These are phyloP conservation scores for Allobates femoralis DNA, from an alignment of 2,797 vertebrate genomes.

Conservation along the genomic window DNA sequence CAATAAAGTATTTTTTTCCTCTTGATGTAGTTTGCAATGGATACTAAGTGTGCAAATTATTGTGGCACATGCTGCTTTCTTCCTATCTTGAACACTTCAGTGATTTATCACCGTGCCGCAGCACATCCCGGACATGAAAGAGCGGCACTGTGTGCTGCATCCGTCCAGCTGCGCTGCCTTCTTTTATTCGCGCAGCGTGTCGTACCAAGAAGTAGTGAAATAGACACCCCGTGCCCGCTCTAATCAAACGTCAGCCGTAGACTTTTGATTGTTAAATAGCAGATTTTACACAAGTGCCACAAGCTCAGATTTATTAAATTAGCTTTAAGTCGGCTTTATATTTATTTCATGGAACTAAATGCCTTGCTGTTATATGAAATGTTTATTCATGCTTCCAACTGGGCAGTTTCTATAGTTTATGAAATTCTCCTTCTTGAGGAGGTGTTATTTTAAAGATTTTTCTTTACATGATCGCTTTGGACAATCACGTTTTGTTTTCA, in stretches of 20 bases:
- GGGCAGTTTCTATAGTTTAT: neutral
- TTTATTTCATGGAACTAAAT: slow-evolving; percentile 3
- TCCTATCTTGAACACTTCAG: slow-evolving; percentile 54
- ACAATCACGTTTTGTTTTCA: neutral
- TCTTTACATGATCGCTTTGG: too few relatives aligned
- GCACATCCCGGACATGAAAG: slow-evolving; percentile 45
- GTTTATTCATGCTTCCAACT: neutral
- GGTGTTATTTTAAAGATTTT: neutral
- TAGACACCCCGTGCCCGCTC: slow-evolving; percentile 38
- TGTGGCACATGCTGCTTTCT: slow-evolving; percentile 37
- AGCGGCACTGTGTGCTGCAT: slow-evolving; percentile 1
- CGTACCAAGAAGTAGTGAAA: slow-evolving; percentile 1
- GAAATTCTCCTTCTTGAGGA: neutral
- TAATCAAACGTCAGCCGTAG: slow-evolving; percentile 47
- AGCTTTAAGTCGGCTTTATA: slow-evolving; percentile 40
- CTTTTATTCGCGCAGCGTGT: slow-evolving; percentile 47
- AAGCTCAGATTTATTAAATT: slow-evolving; percentile 43
- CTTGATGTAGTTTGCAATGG: slow-evolving; percentile 39
- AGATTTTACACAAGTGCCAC: slow-evolving; percentile 40
- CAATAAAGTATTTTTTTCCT: neutral
- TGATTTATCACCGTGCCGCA: slow-evolving; percentile 52
- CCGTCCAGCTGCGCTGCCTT: slow-evolving; percentile 37
- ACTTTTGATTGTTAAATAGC: slow-evolving; percentile 47
- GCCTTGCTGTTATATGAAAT: neutral
- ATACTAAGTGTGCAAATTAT: slow-evolving; percentile 36